These are phyloP conservation scores for Ptychochromis oligacanthus DNA, from an alignment of 2,113 vertebrate species.

Conservation along the genomic window DNA sequence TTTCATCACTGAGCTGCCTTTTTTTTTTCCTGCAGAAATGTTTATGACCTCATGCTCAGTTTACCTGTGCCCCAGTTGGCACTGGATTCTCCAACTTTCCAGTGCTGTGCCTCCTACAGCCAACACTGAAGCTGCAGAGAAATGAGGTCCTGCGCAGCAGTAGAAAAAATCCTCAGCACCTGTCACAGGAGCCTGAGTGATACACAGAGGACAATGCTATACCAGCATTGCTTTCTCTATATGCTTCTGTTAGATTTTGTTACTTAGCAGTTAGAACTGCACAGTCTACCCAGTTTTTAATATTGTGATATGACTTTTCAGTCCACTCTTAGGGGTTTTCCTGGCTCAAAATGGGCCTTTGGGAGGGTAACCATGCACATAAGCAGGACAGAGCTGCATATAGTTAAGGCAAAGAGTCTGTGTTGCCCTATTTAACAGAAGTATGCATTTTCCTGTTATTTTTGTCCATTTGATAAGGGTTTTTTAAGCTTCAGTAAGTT, in stretches of 20 bases:
- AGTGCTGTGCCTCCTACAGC: constrained; percentile 33
- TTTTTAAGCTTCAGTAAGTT: background rate
- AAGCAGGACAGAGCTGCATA: background rate
- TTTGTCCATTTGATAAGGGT: no score
- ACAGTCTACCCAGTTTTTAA: background rate
- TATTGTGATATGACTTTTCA: background rate
- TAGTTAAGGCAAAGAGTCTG: background rate
- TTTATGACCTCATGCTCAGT: constrained; percentile 47
- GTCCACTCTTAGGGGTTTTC: background rate
- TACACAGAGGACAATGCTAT: constrained; percentile 5
- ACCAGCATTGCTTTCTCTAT: constrained; percentile 10
- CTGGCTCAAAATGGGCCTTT: background rate
- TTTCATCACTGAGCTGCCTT: constrained; percentile 32
- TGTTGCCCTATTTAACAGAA: no score
- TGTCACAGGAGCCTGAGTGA: constrained; percentile 41
- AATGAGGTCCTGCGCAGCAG: constrained; percentile 23
- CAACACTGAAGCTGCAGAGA: constrained; percentile 32
- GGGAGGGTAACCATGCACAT: background rate
- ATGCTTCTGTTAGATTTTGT: background rate
- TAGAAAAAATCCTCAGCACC: constrained; percentile 40
- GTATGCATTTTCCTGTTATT: no score
- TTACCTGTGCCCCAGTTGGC: constrained; percentile 68
- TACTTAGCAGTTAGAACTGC: background rate
- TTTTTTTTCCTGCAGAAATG: constrained; percentile 27
- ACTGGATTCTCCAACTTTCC: constrained; percentile 41